Conservation (phyloP, 2,113 vertebrate species). For the Ictalurus punctatus region DNA sequence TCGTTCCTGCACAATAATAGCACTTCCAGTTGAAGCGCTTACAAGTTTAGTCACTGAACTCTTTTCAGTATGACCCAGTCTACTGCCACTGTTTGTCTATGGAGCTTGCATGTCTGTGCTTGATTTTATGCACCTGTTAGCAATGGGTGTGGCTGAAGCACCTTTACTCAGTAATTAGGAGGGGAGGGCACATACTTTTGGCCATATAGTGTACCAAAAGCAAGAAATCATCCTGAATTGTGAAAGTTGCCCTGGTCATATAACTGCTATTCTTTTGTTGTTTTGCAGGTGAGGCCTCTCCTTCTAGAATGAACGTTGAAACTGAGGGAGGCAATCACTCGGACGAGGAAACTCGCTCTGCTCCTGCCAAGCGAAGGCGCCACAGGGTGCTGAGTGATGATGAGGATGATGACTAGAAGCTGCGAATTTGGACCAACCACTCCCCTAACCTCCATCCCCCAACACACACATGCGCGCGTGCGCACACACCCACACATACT, state of each 20-base stretch:
- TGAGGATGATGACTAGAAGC: conserved; percentile 55
- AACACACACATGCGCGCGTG: too few species aligned
- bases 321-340: conserved; percentile 58
- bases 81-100: neutral
- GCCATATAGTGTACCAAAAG: neutral
- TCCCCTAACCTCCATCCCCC: neutral
- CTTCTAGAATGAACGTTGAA: conserved; percentile 27
- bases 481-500: too few species aligned
- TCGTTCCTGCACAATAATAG: neutral
- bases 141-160: neutral
- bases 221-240: neutral
- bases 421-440: neutral
- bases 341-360: conserved; percentile 64
- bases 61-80: neutral
- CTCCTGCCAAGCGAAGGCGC: conserved; percentile 74
- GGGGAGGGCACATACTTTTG: neutral
- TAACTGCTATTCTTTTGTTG: neutral
- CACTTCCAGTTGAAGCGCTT: neutral
- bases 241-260: neutral
- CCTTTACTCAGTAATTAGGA: neutral
- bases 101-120: neutral
- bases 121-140: neutral
- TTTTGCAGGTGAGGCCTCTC: conserved; percentile 46
- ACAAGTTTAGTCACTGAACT: neutral
- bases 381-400: conserved; percentile 79